Evolutionary conservation across 2,797 vertebrate species (phyloP).

Genomic region (Pseudochirops corinnae): DNA sequence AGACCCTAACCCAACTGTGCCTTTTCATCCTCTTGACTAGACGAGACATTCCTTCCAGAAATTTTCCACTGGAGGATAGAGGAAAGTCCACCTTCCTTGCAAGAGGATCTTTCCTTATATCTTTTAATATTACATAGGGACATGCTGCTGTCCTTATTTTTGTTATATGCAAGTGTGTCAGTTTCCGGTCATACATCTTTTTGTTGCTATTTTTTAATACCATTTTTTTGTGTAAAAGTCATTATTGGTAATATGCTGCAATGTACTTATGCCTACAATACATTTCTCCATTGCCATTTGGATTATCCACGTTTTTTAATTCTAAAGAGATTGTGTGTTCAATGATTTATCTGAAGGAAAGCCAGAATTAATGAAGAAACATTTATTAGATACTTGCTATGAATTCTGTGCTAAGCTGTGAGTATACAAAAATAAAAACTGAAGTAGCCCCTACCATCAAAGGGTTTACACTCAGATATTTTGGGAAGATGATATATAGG

Average conservation of each 20-base stretch:
- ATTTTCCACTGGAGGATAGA: neutral
- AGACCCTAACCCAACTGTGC: neutral
- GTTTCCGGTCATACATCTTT: neutral
- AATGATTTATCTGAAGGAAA: neutral
- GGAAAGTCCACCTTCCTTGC: neutral
- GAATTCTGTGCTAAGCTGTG: neutral
- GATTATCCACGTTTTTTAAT: neutral
- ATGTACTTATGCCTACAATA: neutral
- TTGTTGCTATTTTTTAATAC: neutral
- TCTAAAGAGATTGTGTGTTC: neutral
- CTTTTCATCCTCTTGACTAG: neutral
- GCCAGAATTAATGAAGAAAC: neutral
- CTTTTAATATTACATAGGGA: neutral
- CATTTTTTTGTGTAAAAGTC: neutral
- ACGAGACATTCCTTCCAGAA: neutral
- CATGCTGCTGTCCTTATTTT: neutral
- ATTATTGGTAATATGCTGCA: no score
- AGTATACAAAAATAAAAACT: neutral
- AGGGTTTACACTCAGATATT: neutral
- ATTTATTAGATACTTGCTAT: neutral
- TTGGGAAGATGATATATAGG: neutral
- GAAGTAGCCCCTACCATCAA: neutral
- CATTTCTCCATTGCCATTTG: neutral
- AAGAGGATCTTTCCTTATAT: neutral
- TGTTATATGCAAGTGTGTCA: neutral